Evolutionary conservation across 1,140 invertebrate species (phyloP), one percentile per base, ranked within the genome.

Genomic region (Neodiprion fabricii): DNA sequence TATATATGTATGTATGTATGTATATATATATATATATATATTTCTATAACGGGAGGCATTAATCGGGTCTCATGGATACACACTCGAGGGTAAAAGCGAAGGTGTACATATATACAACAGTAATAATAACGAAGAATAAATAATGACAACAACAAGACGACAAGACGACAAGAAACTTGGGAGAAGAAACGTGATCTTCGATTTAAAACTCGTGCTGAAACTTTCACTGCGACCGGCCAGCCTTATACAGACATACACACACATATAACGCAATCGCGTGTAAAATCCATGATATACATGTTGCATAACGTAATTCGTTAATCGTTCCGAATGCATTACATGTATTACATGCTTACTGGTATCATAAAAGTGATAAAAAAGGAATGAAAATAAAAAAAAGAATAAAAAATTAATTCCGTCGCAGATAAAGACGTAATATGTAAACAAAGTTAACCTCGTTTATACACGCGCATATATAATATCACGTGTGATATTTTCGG

Each of bases 361-460:
- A 61, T 61, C 11, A 14, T 61, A 17, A 12, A 17, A 61, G 9
- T 5, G 53, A 9, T 17, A 17, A 17, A 61, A 17, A 61, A 17
- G 5, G 1, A 40, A 40, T 7, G 17, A 5, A 61, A 17, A 61
- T 61, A 61, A 61, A 61, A 61, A 61, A 40, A 3, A 4, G 28
- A 40, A 40, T 3, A 40, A 3, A 40, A 40, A 40, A 5, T 21
- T 21, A 40, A 40, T 40, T 40, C 28, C 28, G 28, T 40, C 28
- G 28, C 28, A 40, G 53, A 17, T 61, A 61, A 61, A 61, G 53
- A 61, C 28, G 28, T 40, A 40, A 40, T 40, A 40, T 61, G 53
- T 61, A 61, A 61, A 61, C n/a, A 17, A 61, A 9, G 53, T 61
- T 61, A 61, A 61, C 53, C 53, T 61, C 53, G 53, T 61, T 61